Evolutionary conservation across 2,113 vertebrate species (phyloP).

Genomic region (Eonycteris spelaea): DNA sequence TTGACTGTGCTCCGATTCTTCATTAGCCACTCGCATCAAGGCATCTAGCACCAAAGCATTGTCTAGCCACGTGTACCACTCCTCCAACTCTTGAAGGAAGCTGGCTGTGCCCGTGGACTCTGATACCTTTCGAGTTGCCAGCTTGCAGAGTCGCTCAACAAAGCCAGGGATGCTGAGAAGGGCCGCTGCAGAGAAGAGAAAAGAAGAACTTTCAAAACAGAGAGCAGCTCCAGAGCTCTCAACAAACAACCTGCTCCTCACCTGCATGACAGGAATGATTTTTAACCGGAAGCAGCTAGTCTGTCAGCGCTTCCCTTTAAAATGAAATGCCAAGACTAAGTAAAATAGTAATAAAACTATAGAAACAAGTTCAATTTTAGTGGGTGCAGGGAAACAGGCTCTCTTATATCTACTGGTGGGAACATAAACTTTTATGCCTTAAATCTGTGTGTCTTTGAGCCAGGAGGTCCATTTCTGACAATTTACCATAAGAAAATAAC

Average conservation of each 20-base stretch:
- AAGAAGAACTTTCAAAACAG: neutral
- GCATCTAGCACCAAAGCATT: constrained; percentile 96
- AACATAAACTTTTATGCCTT: neutral
- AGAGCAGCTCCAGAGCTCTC: neutral
- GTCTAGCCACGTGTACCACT: constrained; percentile 99
- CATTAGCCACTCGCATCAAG: constrained; percentile 96
- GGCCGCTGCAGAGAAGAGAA: constrained; percentile 84
- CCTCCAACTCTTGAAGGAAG: constrained; percentile 96
- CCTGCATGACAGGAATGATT: neutral
- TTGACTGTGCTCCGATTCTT: constrained; percentile 96
- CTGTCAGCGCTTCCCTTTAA: neutral
- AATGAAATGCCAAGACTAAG: constrained; percentile 2
- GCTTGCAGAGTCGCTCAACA: constrained; percentile 94
- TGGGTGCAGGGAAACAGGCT: neutral
- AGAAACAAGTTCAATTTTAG: constrained; percentile 32
- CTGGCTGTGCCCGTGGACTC: constrained; percentile 93
- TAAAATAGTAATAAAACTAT: neutral
- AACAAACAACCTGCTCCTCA: neutral
- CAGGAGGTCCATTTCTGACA: neutral
- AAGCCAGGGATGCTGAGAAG: constrained; percentile 97
- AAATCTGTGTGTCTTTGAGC: neutral
- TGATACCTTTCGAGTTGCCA: constrained; percentile 96
- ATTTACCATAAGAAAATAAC: constrained; percentile 21
- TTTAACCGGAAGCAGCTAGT: neutral
- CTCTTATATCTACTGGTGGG: neutral